A percentile compares a stretch with the other conserved stretches of the same genome.
Evolutionary conservation across 92 coral and sea anemone genomes (phyloP).

Genomic region (Porites evermanni): DNA sequence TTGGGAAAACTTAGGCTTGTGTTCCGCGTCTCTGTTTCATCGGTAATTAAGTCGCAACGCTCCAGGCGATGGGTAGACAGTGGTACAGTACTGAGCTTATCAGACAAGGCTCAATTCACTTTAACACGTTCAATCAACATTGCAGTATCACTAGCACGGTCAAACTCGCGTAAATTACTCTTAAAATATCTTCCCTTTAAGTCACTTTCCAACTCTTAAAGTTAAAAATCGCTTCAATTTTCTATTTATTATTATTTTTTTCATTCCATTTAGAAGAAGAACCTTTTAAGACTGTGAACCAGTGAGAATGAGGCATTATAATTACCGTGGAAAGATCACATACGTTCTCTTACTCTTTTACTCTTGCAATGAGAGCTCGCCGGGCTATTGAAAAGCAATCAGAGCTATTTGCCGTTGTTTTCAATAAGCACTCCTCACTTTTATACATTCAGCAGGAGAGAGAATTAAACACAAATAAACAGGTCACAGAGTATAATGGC

Average conservation of each 20-base stretch:
- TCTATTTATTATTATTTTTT: neutral
- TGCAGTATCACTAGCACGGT: neutral
- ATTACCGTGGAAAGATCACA: slow-evolving; percentile 43
- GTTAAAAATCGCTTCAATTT: neutral
- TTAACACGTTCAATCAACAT: neutral
- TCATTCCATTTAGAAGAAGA: neutral
- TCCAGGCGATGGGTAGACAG: slow-evolving; percentile 57
- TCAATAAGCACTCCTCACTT: slow-evolving; percentile 42
- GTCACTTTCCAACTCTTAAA: neutral
- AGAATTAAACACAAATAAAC: slow-evolving; percentile 53
- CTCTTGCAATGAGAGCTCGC: slow-evolving; percentile 8
- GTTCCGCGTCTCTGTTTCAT: slow-evolving; percentile 43
- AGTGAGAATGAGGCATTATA: neutral
- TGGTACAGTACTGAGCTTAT: slow-evolving; percentile 20
- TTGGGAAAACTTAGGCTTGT: slow-evolving; percentile 41
- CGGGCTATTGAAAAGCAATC: slow-evolving; percentile 63
- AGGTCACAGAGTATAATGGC: slow-evolving; percentile 54
- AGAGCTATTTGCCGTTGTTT: slow-evolving; percentile 52
- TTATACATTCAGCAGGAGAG: slow-evolving; percentile 47
- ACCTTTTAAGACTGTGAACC: neutral
- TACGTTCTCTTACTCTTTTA: neutral
- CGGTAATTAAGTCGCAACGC: slow-evolving; percentile 60
- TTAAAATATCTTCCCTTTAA: neutral
- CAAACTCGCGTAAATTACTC: neutral
- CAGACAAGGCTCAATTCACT: slow-evolving; percentile 1